phyloP scores from a whole-genome alignment of 2,113 vertebrate species.

The Cyphomyrus discorhynchus region DNA sequence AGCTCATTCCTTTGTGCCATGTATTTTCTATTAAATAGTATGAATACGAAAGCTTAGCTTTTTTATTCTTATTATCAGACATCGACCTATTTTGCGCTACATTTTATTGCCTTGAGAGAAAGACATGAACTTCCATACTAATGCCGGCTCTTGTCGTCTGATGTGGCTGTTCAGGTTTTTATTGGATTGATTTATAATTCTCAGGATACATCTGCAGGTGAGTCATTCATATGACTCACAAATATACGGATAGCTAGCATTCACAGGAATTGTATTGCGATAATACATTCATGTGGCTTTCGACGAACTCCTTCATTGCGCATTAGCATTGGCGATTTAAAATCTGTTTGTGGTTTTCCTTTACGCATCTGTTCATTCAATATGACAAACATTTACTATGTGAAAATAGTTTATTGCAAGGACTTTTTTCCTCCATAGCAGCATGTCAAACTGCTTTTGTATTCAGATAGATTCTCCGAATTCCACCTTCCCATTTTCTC shows the following conservation, averaged over 20 bases:
- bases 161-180: background rate
- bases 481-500: background rate
- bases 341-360: background rate
- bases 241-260: background rate
- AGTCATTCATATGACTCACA: conserved; percentile 2
- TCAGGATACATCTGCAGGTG: background rate
- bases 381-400: background rate
- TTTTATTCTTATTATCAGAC: background rate
- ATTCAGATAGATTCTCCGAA: background rate
- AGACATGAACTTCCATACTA: background rate
- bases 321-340: background rate
- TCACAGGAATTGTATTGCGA: background rate
- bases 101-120: background rate
- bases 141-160: background rate
- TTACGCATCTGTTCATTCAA: background rate
- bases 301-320: background rate
- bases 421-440: background rate
- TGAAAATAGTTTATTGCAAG: background rate
- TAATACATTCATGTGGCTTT: background rate
- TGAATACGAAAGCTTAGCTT: background rate
- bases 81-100: background rate
- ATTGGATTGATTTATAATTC: background rate
- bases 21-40: background rate
- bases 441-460: background rate
- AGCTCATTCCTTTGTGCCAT: background rate